Conservation (phyloP, 2,113 vertebrate genomes). For the Grammomys surdaster region DNA sequence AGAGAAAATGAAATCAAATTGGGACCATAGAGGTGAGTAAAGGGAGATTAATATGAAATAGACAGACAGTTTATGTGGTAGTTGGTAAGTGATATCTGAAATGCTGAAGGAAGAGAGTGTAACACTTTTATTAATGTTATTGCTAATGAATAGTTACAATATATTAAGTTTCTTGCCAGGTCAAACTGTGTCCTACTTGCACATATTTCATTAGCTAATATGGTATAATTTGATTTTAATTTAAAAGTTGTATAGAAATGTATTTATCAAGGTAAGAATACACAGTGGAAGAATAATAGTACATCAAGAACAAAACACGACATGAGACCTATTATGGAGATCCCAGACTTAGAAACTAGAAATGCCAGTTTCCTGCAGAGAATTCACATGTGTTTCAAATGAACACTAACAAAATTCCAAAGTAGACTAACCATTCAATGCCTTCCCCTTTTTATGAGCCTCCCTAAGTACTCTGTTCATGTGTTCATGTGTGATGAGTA, state of each 20-base stretch:
- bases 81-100: background rate
- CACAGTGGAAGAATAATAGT: background rate
- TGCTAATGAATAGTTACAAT: conserved; percentile 22
- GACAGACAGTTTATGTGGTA: background rate
- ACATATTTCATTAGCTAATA: background rate
- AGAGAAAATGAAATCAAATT: background rate
- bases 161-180: background rate
- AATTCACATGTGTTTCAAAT: background rate
- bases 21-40: background rate
- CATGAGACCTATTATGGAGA: background rate
- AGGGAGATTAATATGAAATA: background rate
- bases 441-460: background rate
- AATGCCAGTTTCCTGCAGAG: background rate
- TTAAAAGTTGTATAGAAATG: conserved; percentile 35
- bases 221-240: background rate
- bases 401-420: background rate
- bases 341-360: background rate
- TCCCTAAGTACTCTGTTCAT: background rate
- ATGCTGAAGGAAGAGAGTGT: background rate
- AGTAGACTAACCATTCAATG: too few species aligned
- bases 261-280: background rate
- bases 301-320: too few species aligned
- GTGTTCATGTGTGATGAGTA: background rate
- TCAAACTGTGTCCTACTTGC: background rate
- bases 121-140: conserved; percentile 2